Evolutionary conservation across 92 coral and sea anemone genomes (phyloP), one percentile per base, ranked within the genome.

Genomic region (Zoanthus sansibaricus): DNA sequence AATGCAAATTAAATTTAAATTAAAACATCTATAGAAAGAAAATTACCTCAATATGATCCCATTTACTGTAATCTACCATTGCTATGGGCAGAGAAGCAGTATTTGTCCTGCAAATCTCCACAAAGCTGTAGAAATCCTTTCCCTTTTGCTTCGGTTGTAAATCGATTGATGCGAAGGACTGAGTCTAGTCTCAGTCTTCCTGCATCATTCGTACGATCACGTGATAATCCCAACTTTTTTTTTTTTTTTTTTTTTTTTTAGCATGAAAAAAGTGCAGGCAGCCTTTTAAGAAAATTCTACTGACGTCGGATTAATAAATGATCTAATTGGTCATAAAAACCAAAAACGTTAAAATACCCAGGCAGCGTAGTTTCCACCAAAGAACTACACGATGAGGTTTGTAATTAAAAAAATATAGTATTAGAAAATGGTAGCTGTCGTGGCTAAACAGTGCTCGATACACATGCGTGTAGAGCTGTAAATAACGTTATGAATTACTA

Each of bases 11-110:
- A 6, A 9, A n/a, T 33, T 47, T 66, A 42, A 33, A 79, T 4
- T 9, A 14, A 83, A 67, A 25, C 47, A 0, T 71, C 15, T 42
- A 3, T 56, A 54, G 37, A 64, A 25, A 49, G 7, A 9, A 37
- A 58, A 79, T 7, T 88, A 97, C 99, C 93, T 97, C 99, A 73
- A 97, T 97, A 83, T 97, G 97, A 67, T 97, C 99, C 99, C 99
- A 97, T 72, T 94, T 94, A 86, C 99, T 97, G 91, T 97, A 97
- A 87, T 97, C 99, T 78, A 97, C 99, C 99, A 97, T 97, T 87
- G 82, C 93, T 86, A 20, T 47, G 70, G 85, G 85, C 51, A 80
- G 85, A 80, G 47, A 64, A 80, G 75, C 85, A 66, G 74, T 49
- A 49, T 20, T 20, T 32, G 6, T 64, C 51, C 85, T 80, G 48